Percentiles rank a stretch among this genome's conserved stretches.
These are phyloP conservation scores for Latheticus oryzae DNA, from an alignment of 2,888 invertebrate genomes.

Conservation along the genomic window DNA sequence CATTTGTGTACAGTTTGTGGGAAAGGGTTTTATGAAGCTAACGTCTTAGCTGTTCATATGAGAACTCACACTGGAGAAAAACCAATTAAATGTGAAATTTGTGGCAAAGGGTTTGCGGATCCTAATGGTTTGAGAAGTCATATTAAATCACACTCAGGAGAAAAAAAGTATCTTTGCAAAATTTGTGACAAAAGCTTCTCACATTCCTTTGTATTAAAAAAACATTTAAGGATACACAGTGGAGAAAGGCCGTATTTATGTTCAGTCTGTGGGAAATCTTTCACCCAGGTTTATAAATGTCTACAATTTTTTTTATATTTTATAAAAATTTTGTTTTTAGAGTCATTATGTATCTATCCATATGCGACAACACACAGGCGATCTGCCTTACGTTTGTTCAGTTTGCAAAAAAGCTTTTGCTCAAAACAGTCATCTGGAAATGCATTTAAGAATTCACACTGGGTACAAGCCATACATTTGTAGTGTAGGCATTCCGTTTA, in stretches of 20 bases:
- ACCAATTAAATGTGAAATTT: constrained; percentile 57
- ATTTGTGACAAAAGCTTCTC: constrained; percentile 57
- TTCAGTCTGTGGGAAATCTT: constrained; percentile 57
- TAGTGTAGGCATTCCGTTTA: too few species aligned
- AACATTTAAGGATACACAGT: constrained; percentile 56
- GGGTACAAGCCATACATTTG: constrained; percentile 60
- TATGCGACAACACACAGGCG: constrained; percentile 61
- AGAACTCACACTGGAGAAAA: constrained; percentile 60
- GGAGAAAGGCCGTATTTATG: constrained; percentile 58
- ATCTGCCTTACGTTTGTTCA: constrained; percentile 55
- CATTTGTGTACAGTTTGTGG: constrained; percentile 60
- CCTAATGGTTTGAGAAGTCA: constrained; percentile 59
- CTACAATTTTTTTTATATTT: constrained; percentile 1
- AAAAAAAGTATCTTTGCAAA: constrained; percentile 55
- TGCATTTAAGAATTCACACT: constrained; percentile 57
- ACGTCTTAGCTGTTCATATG: constrained; percentile 58
- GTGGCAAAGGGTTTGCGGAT: constrained; percentile 57
- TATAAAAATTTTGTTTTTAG: constrained; percentile 46
- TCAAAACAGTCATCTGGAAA: constrained; percentile 58
- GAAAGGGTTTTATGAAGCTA: constrained; percentile 60
- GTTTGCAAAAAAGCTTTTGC: constrained; percentile 57
- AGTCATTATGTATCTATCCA: constrained; percentile 59
- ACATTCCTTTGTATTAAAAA: constrained; percentile 59
- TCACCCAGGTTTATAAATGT: constrained; percentile 58
- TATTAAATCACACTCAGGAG: constrained; percentile 58